Percentiles rank a stretch among this genome's conserved stretches.
phyloP scores from a whole-genome alignment of 2,113 vertebrate genomes.

The Scophthalmus maximus region DNA sequence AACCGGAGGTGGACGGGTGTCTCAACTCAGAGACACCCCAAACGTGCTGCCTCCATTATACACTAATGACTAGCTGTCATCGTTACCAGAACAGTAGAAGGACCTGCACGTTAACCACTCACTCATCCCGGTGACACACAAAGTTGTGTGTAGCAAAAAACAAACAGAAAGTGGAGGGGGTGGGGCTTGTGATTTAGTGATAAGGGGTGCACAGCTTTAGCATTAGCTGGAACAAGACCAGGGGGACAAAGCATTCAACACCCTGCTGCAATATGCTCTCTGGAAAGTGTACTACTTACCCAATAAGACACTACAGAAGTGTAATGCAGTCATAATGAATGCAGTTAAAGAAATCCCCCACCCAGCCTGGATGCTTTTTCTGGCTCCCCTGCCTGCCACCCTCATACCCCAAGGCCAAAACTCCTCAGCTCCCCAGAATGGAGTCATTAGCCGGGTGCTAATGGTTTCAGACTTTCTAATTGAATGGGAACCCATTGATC shows the following conservation, averaged over 20 bases:
- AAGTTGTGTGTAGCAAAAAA: conserved; percentile 15
- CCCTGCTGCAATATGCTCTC: conserved; percentile 65
- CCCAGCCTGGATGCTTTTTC: conserved; percentile 62
- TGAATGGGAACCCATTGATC: conserved; percentile 99
- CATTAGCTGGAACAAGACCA: conserved; percentile 58
- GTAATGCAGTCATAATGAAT: conserved; percentile 76
- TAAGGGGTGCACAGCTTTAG: conserved; percentile 36
- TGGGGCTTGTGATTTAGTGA: conserved; percentile 16
- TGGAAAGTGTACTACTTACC: conserved; percentile 62
- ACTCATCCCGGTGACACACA: background rate
- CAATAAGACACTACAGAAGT: conserved; percentile 75
- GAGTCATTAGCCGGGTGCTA: conserved; percentile 88
- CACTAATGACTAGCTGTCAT: conserved; percentile 65
- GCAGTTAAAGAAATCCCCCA: conserved; percentile 78
- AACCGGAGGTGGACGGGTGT: conserved; percentile 13
- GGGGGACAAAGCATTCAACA: conserved; percentile 63
- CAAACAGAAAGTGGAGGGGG: conserved; percentile 8
- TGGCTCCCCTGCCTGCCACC: conserved; percentile 63
- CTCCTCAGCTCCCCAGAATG: conserved; percentile 77
- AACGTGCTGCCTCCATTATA: conserved; percentile 52
- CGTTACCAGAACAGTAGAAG: conserved; percentile 44
- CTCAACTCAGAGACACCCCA: conserved; percentile 41
- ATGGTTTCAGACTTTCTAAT: conserved; percentile 98
- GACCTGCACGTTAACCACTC: conserved; percentile 44
- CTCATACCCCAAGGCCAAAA: conserved; percentile 71